These are phyloP conservation scores for Temnothorax longispinosus DNA, from an alignment of 1,140 invertebrate genomes.

Conservation along the genomic window DNA sequence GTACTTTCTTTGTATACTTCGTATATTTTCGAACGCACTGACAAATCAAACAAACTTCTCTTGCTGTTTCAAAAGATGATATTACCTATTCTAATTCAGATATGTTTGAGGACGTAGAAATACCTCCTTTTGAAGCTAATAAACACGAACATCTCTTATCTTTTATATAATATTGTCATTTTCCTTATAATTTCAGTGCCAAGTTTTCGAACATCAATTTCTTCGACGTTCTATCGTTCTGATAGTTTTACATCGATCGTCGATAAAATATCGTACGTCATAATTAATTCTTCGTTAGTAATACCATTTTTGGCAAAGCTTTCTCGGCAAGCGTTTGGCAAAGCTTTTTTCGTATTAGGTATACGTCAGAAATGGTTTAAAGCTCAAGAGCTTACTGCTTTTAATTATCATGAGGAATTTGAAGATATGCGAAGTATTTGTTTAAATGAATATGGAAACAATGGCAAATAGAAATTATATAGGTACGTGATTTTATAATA, in stretches of 20 bases:
- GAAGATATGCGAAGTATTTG: not conserved
- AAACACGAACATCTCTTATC: not conserved
- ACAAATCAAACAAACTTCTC: not conserved
- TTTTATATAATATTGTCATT: not conserved
- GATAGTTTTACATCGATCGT: slow-evolving; percentile 22
- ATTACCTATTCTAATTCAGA: not conserved
- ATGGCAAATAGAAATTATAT: slow-evolving; percentile 12
- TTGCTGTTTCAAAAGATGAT: not conserved
- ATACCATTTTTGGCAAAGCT: slow-evolving; percentile 28
- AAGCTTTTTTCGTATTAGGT: not conserved
- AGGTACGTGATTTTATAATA: not conserved
- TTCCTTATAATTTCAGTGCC: not conserved
- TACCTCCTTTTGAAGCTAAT: not conserved
- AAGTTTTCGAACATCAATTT: slow-evolving; percentile 49
- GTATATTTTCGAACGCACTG: not conserved
- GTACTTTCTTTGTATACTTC: not conserved
- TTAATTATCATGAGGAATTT: not conserved
- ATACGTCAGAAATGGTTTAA: not conserved
- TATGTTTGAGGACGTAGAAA: not conserved
- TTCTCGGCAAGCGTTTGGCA: not conserved
- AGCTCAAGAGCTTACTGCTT: not conserved
- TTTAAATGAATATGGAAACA: slow-evolving; percentile 6
- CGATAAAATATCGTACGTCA: slow-evolving; percentile 27
- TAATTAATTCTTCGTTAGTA: slow-evolving; percentile 41
- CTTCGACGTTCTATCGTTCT: not conserved